Conservation (phyloP, 30 jellyfish, hydroid and myxozoan species). For the Hydra vulgaris region DNA sequence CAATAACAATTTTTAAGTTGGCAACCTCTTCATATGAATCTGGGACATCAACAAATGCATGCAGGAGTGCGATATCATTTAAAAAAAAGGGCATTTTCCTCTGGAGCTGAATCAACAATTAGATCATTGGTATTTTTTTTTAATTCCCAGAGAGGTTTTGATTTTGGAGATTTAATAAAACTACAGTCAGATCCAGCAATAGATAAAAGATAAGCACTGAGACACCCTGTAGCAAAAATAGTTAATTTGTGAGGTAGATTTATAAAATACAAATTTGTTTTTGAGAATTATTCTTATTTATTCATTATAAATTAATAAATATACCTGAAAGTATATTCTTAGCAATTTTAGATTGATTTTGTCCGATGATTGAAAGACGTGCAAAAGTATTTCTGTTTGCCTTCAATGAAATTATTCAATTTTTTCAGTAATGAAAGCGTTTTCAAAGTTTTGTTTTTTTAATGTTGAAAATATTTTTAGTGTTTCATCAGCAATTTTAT, state of each 20-base stretch:
- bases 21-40: too few relatives aligned
- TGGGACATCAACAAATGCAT: constrained; percentile 14
- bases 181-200: constrained; percentile 17
- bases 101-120: not conserved
- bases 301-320: too few relatives aligned
- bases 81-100: constrained; percentile 10
- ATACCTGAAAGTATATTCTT: not conserved
- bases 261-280: too few relatives aligned
- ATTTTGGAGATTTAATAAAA: constrained; percentile 17
- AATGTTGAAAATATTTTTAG: constrained; percentile 40
- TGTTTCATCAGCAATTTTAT: constrained; percentile 1
- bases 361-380: not conserved
- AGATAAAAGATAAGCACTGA: constrained; percentile 10
- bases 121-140: not conserved
- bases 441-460: constrained; percentile 4
- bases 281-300: too few relatives aligned
- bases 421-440: constrained; percentile 1
- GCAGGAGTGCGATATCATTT: constrained; percentile 52
- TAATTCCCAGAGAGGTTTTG: not conserved
- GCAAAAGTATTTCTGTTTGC: not conserved
- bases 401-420: not conserved
- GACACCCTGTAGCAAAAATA: not conserved
- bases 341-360: not conserved
- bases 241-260: too few relatives aligned
- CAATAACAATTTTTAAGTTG: not conserved